These are phyloP conservation scores for Aurelia aurita DNA, from an alignment of 30 jellyfish, hydroid and myxozoan genomes.

Conservation along the genomic window DNA sequence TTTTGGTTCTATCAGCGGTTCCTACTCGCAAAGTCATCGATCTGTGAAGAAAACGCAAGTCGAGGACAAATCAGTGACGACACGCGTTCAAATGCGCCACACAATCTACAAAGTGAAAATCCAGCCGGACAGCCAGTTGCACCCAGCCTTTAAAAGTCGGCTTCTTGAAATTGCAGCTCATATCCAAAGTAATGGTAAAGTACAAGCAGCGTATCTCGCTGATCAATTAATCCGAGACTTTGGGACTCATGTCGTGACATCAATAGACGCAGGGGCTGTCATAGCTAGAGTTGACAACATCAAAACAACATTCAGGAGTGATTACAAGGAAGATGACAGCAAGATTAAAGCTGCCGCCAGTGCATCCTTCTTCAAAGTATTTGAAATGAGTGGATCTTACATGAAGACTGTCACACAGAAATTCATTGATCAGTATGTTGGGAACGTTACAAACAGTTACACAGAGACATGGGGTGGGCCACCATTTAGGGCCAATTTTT, in stretches of 20 bases:
- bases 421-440: constrained; percentile 50
- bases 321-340: constrained; percentile 61
- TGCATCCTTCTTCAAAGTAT: constrained; percentile 50
- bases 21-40: constrained; percentile 65
- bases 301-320: constrained; percentile 55
- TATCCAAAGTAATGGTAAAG: constrained; percentile 64
- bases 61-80: constrained; percentile 75
- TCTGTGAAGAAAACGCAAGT: constrained; percentile 66
- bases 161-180: constrained; percentile 82
- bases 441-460: constrained; percentile 57
- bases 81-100: constrained; percentile 78
- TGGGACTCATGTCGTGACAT: constrained; percentile 80
- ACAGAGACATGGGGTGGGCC: constrained; percentile 87
- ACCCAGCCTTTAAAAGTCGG: constrained; percentile 70
- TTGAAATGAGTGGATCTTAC: constrained; percentile 60
- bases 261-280: constrained; percentile 85
- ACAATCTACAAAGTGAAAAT: constrained; percentile 69
- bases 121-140: constrained; percentile 79
- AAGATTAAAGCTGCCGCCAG: constrained; percentile 83
- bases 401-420: constrained; percentile 29
- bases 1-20: constrained; percentile 77
- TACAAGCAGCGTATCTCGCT: constrained; percentile 66
- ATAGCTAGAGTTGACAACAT: constrained; percentile 63
- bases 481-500: constrained; percentile 73
- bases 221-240: constrained; percentile 73